Conservation (phyloP, 2,888 invertebrate species). For the Cenopis cana region DNA sequence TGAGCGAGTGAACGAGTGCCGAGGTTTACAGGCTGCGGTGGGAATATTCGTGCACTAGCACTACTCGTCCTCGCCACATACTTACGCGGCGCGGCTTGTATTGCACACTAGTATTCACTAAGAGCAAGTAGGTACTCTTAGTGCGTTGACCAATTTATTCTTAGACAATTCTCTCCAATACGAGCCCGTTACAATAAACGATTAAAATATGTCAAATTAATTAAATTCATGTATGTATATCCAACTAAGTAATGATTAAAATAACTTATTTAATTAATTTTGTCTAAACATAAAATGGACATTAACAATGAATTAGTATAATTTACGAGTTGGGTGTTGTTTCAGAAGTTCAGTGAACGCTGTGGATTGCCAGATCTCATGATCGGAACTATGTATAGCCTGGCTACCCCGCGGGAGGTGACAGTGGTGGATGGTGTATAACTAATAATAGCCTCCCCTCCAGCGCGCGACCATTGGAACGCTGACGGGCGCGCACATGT, state of each 20-base stretch:
- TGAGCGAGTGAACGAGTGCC: conserved; percentile 74
- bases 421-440: conserved; percentile 83
- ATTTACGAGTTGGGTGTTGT: conserved; percentile 57
- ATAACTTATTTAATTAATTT: conserved; percentile 19
- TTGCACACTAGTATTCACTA: conserved; percentile 4
- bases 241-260: neutral
- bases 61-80: conserved; percentile 53
- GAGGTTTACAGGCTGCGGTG: conserved; percentile 69
- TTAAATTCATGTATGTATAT: neutral
- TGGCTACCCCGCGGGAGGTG: conserved; percentile 84
- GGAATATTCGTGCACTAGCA: conserved; percentile 63
- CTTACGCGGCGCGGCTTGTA: conserved; percentile 1
- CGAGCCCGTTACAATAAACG: neutral
- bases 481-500: conserved; percentile 80
- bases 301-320: conserved; percentile 38
- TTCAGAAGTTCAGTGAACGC: conserved; percentile 82
- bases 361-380: conserved; percentile 79
- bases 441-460: conserved; percentile 85
- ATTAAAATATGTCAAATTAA: neutral
- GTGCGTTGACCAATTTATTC: neutral
- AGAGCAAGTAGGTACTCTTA: neutral
- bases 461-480: conserved; percentile 75
- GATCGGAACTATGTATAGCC: conserved; percentile 82
- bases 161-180: neutral
- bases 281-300: conserved; percentile 20